Percentiles rank a stretch among this genome's conserved stretches.
phyloP scores from a whole-genome alignment of 2,113 vertebrate genomes.

The Oreamnos americanus region DNA sequence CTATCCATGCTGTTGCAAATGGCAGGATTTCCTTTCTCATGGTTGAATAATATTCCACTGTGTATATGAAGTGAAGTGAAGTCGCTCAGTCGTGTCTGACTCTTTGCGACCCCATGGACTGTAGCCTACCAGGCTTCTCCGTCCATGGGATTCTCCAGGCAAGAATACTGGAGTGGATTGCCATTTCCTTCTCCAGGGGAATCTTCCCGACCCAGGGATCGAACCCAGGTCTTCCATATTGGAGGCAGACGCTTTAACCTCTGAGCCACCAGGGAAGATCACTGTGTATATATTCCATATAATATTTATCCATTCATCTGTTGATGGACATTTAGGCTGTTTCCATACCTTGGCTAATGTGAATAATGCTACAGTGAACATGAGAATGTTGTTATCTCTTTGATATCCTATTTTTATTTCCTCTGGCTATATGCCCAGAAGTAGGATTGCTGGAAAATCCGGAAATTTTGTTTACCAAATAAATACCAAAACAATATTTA shows the following conservation, averaged over 20 bases:
- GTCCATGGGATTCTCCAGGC: too few species aligned
- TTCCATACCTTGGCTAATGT: not conserved
- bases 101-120: too few species aligned
- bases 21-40: not conserved
- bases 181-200: too few species aligned
- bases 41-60: not conserved
- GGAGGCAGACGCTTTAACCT: too few species aligned
- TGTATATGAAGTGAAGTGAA: not conserved
- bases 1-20: not conserved
- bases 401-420: not conserved
- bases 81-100: too few species aligned
- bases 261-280: too few species aligned
- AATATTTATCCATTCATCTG: not conserved
- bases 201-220: too few species aligned
- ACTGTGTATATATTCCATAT: not conserved
- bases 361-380: not conserved
- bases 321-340: not conserved
- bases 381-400: not conserved
- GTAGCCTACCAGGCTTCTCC: too few species aligned
- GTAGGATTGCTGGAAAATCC: not conserved
- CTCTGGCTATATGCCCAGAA: not conserved
- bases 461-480: not conserved
- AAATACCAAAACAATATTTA: not conserved
- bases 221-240: too few species aligned
- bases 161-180: too few species aligned